phyloP scores from a whole-genome alignment of 2,888 invertebrate genomes.

The Cabera pusaria region DNA sequence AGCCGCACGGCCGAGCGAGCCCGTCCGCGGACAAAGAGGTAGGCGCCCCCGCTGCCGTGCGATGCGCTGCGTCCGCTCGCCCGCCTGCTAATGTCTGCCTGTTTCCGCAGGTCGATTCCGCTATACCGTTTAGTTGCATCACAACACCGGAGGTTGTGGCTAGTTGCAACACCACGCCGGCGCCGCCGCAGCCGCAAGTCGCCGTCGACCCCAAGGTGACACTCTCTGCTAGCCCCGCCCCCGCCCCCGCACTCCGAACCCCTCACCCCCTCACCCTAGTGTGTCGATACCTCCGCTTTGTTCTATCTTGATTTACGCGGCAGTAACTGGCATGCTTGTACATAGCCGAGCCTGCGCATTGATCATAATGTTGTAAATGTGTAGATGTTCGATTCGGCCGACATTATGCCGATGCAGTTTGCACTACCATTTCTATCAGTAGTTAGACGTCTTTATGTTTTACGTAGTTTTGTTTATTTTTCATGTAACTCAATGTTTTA shows the following conservation, averaged over 20 bases:
- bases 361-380: constrained; percentile 4
- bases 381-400: constrained; percentile 9
- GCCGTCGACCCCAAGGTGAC: constrained; percentile 70
- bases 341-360: constrained; percentile 18
- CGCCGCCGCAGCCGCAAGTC: constrained; percentile 52
- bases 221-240: too few species aligned
- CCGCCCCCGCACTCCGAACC: too few species aligned
- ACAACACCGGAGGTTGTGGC: constrained; percentile 76
- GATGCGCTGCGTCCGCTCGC: too few species aligned
- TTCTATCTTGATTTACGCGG: constrained; percentile 13
- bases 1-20: constrained; percentile 33
- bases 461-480: not conserved
- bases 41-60: constrained; percentile 39
- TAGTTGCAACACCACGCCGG: constrained; percentile 71
- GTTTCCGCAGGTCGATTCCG: constrained; percentile 71
- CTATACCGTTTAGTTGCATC: constrained; percentile 80
- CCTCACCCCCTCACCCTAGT: too few species aligned
- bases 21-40: constrained; percentile 51
- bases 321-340: constrained; percentile 20
- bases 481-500: not conserved
- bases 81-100: constrained; percentile 32
- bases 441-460: constrained; percentile 1
- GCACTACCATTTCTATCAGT: constrained; percentile 6
- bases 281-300: constrained; percentile 15
- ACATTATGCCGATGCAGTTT: constrained; percentile 3